Evolutionary conservation across 1,140 invertebrate genomes (phyloP).

Genomic region (Physella acuta): DNA sequence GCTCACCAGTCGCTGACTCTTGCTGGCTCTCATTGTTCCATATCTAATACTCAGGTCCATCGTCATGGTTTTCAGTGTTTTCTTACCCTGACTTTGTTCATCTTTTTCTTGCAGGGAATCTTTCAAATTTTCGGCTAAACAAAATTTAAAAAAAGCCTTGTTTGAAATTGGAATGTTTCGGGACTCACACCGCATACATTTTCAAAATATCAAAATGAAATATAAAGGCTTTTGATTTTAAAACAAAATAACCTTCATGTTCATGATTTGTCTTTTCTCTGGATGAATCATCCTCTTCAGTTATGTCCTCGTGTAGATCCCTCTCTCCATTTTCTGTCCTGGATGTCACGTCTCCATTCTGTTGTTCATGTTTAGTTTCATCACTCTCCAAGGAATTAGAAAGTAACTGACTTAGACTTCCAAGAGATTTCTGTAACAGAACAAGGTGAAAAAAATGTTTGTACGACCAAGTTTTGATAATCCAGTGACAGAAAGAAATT

Average conservation of each 20-base stretch:
- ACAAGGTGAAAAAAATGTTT: background rate
- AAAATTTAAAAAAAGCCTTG: too few species aligned
- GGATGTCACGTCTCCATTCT: too few species aligned
- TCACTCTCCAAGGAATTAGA: background rate
- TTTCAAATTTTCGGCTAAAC: constrained; percentile 17
- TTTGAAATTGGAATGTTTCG: too few species aligned
- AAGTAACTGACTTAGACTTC: background rate
- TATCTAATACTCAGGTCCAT: constrained; percentile 35
- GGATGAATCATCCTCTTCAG: constrained; percentile 14
- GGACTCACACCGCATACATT: too few species aligned
- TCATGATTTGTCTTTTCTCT: too few species aligned
- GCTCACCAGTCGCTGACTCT: constrained; percentile 35
- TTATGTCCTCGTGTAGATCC: too few species aligned
- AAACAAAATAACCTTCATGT: too few species aligned
- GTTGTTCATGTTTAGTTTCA: background rate
- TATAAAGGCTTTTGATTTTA: too few species aligned
- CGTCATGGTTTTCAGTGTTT: constrained; percentile 19
- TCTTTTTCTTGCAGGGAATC: constrained; percentile 16
- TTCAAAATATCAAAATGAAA: too few species aligned
- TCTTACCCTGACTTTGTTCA: constrained; percentile 17
- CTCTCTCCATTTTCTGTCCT: constrained; percentile 26
- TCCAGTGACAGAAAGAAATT: background rate
- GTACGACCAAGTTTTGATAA: background rate
- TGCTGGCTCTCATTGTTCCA: constrained; percentile 33
- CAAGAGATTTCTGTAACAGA: background rate